Conservation (phyloP, 1,140 invertebrate species). For the Antheraea mylitta region DNA sequence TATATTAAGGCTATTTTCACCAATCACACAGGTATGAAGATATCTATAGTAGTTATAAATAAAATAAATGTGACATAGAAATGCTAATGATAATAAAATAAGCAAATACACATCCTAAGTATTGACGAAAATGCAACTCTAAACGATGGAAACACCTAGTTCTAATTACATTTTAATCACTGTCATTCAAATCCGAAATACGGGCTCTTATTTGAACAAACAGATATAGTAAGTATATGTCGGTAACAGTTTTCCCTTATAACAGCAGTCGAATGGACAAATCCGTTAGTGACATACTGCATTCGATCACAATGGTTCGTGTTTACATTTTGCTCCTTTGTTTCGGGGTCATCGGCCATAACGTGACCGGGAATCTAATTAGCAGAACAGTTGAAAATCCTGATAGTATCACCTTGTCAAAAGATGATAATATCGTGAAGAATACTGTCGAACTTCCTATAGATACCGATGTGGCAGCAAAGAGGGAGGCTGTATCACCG, state of each 20-base stretch:
- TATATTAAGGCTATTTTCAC: no score
- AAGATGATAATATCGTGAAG: slow-evolving; percentile 19
- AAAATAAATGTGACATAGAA: no score
- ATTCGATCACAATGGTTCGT: slow-evolving; percentile 37
- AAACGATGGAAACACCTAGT: background rate
- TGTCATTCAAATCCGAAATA: background rate
- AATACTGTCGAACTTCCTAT: slow-evolving; percentile 15
- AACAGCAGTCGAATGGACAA: background rate
- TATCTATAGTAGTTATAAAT: no score
- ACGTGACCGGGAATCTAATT: slow-evolving; percentile 33
- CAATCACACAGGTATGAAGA: no score
- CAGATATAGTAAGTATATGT: background rate
- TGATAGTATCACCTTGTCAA: background rate
- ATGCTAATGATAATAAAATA: background rate
- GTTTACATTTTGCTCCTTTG: slow-evolving; percentile 29
- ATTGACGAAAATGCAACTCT: background rate
- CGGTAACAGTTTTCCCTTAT: background rate
- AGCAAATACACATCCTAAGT: background rate
- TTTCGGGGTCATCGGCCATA: slow-evolving; percentile 21
- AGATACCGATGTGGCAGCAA: slow-evolving; percentile 25
- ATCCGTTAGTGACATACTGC: slow-evolving; percentile 20
- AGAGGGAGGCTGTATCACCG: slow-evolving; percentile 15
- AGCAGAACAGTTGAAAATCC: slow-evolving; percentile 16
- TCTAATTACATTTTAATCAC: background rate
- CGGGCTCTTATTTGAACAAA: background rate